These are phyloP conservation scores for Notarius lentiginosus DNA, from an alignment of 2,113 vertebrate species.

Conservation along the genomic window DNA sequence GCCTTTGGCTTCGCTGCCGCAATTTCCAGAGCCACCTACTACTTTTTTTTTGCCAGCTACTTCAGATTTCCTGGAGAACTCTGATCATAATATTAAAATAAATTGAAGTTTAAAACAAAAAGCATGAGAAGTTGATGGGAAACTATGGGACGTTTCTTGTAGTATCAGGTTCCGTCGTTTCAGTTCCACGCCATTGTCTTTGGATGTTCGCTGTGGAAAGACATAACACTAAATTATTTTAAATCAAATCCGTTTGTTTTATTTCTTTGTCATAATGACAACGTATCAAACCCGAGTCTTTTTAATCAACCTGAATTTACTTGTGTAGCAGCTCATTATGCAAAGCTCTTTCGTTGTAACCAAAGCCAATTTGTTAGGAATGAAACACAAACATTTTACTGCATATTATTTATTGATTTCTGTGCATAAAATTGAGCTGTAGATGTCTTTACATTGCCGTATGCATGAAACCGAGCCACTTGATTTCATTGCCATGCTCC, in stretches of 20 bases:
- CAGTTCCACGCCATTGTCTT: not conserved
- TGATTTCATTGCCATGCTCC: not conserved
- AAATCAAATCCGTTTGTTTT: not conserved
- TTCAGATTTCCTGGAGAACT: no score
- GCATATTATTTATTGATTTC: not conserved
- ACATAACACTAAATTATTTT: not conserved
- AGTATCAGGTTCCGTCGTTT: not conserved
- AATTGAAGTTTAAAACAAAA: not conserved
- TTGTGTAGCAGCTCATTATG: not conserved
- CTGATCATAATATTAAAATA: no score
- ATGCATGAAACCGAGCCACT: not conserved
- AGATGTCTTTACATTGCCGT: not conserved
- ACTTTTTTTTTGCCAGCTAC: no score
- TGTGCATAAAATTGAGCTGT: not conserved
- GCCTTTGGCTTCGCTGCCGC: no score
- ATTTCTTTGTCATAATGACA: not conserved
- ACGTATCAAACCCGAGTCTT: not conserved
- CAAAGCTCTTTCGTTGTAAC: not conserved
- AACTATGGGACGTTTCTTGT: not conserved
- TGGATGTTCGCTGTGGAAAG: not conserved
- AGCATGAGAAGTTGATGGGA: not conserved
- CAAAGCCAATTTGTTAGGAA: not conserved
- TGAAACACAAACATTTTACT: not conserved
- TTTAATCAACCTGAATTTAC: not conserved
- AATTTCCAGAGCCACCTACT: no score